Evolutionary conservation across 2,888 invertebrate genomes (phyloP).

Genomic region (Elysia crispata): DNA sequence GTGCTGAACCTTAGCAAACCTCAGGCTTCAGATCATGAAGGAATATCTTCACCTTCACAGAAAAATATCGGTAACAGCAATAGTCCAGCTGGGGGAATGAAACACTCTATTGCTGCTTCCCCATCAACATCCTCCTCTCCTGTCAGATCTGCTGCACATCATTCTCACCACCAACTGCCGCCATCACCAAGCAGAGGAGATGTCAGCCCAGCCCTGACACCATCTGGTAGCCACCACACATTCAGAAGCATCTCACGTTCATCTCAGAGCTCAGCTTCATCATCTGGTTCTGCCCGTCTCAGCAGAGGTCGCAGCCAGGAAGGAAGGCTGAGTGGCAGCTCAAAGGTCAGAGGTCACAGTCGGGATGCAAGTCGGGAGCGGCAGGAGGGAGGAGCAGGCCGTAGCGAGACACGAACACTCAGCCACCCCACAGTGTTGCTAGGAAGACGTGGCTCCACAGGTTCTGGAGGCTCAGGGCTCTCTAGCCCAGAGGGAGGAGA

Average conservation of each 20-base stretch:
- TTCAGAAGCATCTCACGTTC: slow-evolving; percentile 64
- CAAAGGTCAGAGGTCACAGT: slow-evolving; percentile 44
- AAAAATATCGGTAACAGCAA: too few species aligned
- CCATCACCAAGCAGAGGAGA: slow-evolving; percentile 32
- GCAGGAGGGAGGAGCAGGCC: slow-evolving; percentile 33
- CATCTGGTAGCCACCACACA: slow-evolving; percentile 57
- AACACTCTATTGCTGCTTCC: not conserved
- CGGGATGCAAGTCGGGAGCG: slow-evolving; percentile 44
- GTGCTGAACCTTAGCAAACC: slow-evolving; percentile 31
- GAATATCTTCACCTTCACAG: too few species aligned
- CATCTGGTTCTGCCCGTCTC: slow-evolving; percentile 56
- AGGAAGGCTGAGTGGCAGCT: not conserved
- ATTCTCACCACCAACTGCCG: not conserved
- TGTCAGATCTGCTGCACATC: not conserved
- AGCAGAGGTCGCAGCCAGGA: slow-evolving; percentile 52
- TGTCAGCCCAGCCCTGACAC: slow-evolving; percentile 48
- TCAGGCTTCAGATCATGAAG: not conserved
- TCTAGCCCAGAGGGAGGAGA: slow-evolving; percentile 50
- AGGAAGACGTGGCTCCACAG: not conserved
- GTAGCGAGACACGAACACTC: slow-evolving; percentile 50
- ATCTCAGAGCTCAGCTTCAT: slow-evolving; percentile 60
- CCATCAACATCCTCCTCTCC: not conserved
- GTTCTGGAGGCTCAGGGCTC: slow-evolving; percentile 35
- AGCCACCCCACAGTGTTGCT: slow-evolving; percentile 26
- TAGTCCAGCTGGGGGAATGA: not conserved